Base-by-base conservation (phyloP, 2,113 vertebrate species). In the Mustela nigripes region DNA sequence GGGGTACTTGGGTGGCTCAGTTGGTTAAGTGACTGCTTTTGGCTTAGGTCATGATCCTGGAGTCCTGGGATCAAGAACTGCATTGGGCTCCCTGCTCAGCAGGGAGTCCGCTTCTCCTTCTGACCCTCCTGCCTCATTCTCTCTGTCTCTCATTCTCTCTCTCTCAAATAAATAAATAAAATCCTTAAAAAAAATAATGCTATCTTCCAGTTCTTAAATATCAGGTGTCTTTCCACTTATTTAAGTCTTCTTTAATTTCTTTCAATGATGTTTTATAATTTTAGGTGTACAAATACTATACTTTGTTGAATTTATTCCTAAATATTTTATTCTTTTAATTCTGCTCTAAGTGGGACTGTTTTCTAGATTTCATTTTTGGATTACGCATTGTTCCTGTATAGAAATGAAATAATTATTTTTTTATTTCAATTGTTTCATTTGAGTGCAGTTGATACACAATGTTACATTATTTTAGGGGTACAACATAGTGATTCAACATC, bases 211-310 rank as follows among this genome's bases (percentile, higher is more conserved):
- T 19, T 83, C 31, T 58, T 82, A 58, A 42, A 92, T 69, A 39
- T 71, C 36, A 21, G 26, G 18, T 58, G 14, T 92, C 63, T 36
- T 63, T 84, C 36, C 15, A 24, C 56, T 89, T 22, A 53, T 78
- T 89, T 85, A 39, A 95, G 79, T 89, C 56, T 89, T 28, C 42
- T 78, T 89, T 85, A 39, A 95, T 83, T 89, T 85, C 33, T 95
- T 83, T 62, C 28, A 73, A 7, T 48, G n/a, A 22, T 58, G 5
- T 45, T 91, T 67, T 79, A 16, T 60, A 67, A 39, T 62, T 91
- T 82, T 94, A 36, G 12, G 45, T 73, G 28, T 65, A 56, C 26
- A 56, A 84, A 58, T 63, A 26, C 16, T 83, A 60, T 1, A 50
- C 8, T 81, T 50, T 65, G 22, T 74, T 90, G 78, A 78, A 73